Percentiles rank a stretch among this genome's conserved stretches.
These are phyloP conservation scores for Castor canadensis DNA, from an alignment of 2,113 vertebrate species.

Conservation along the genomic window DNA sequence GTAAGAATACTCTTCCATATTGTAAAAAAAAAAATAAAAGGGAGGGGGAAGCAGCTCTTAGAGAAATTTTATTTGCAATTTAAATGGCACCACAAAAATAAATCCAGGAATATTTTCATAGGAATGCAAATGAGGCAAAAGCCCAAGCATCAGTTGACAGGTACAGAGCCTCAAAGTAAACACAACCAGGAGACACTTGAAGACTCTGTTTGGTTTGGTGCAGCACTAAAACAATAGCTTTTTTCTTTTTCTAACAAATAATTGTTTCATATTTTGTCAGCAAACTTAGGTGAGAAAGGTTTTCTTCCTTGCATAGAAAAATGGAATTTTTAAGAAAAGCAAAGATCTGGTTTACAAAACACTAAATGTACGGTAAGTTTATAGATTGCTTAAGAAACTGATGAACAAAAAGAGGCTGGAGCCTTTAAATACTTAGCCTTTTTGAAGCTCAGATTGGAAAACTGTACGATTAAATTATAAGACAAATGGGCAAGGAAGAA, in stretches of 20 bases:
- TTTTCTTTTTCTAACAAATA: slow-evolving; percentile 14
- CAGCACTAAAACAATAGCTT: not conserved
- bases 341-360: not conserved
- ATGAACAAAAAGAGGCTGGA: not conserved
- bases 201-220: not conserved
- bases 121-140: slow-evolving; percentile 16
- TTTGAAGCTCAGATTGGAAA: slow-evolving; percentile 5
- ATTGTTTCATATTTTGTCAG: slow-evolving; percentile 2
- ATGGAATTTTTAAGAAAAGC: slow-evolving; percentile 7
- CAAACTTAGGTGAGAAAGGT: not conserved
- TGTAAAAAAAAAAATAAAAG: not conserved
- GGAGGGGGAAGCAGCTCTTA: not conserved
- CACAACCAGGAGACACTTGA: not conserved
- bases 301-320: not conserved
- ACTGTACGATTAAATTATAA: not conserved
- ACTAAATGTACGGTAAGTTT: not conserved
- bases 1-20: too few species aligned
- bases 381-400: not conserved
- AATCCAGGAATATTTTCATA: not conserved
- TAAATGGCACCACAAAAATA: not conserved
- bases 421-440: not conserved
- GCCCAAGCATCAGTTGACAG: not conserved
- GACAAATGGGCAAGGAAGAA: not conserved
- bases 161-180: not conserved
- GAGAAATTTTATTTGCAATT: not conserved